phyloP scores from a whole-genome alignment of 2,113 vertebrate species.

The Pterocles burchelli region DNA sequence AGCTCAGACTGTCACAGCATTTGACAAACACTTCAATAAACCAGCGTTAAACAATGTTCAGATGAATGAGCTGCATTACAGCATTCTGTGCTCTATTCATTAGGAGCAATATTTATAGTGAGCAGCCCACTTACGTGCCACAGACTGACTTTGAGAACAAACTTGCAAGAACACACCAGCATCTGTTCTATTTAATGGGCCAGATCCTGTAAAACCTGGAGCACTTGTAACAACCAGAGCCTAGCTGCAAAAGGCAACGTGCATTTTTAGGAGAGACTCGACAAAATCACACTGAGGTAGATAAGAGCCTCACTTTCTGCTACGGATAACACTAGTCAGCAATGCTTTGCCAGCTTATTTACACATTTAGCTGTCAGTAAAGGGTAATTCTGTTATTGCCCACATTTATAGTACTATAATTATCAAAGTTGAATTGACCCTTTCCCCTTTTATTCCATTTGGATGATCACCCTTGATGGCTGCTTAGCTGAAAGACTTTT shows the following conservation, averaged over 20 bases:
- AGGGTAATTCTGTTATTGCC: not conserved
- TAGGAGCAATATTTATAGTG: not conserved
- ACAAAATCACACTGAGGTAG: rapidly evolving
- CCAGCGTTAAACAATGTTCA: not conserved
- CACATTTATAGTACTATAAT: not conserved
- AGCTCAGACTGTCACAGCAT: not conserved
- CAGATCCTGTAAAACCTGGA: not conserved
- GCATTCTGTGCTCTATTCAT: slow-evolving; percentile 5
- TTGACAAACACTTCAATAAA: slow-evolving; percentile 54
- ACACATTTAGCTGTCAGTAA: not conserved
- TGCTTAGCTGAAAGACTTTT: not conserved
- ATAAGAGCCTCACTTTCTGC: not conserved
- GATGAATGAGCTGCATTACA: not conserved
- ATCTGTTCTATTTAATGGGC: not conserved
- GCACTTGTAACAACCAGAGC: rapidly evolving
- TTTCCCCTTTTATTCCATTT: not conserved
- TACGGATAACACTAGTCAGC: not conserved
- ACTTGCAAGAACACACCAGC: not conserved
- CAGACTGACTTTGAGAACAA: not conserved
- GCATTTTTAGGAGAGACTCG: not conserved
- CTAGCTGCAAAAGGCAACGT: not conserved
- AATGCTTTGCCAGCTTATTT: not conserved
- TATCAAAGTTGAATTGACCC: not conserved
- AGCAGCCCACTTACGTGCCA: not conserved
- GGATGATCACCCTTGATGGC: not conserved